phyloP scores from a whole-genome alignment of 2,888 invertebrate genomes.

The Spodoptera picta region DNA sequence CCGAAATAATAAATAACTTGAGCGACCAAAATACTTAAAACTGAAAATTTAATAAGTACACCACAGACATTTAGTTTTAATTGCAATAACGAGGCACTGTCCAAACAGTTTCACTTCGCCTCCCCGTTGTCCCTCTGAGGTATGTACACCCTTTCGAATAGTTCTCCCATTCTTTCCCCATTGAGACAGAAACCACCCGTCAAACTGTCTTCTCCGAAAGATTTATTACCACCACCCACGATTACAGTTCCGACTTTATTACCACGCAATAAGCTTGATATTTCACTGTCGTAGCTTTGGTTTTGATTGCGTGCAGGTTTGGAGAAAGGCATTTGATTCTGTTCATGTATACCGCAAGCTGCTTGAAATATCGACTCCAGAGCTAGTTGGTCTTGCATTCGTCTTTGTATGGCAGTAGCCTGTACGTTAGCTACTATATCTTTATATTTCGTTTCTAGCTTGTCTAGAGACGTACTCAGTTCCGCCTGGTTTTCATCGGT shows the following conservation, averaged over 20 bases:
- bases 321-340: constrained; percentile 63
- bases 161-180: constrained; percentile 74
- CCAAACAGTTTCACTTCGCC: constrained; percentile 55
- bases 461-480: constrained; percentile 71
- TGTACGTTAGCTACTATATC: constrained; percentile 82
- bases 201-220: constrained; percentile 69
- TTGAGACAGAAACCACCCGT: constrained; percentile 74
- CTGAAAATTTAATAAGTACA: constrained; percentile 36
- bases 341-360: constrained; percentile 64
- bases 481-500: constrained; percentile 76
- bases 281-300: constrained; percentile 67
- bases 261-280: constrained; percentile 64
- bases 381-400: constrained; percentile 79
- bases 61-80: constrained; percentile 41
- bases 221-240: constrained; percentile 65
- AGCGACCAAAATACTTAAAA: constrained; percentile 8
- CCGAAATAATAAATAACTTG: not conserved
- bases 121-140: constrained; percentile 77
- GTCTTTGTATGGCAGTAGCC: constrained; percentile 80
- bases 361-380: constrained; percentile 78
- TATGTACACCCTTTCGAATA: constrained; percentile 79
- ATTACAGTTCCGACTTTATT: constrained; percentile 68
- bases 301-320: constrained; percentile 65
- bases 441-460: constrained; percentile 81
- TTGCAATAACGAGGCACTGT: constrained; percentile 24